Percentiles rank a stretch among this genome's conserved stretches.
Conservation (phyloP, 1,140 invertebrate genomes). For the Zophobas atratus region DNA sequence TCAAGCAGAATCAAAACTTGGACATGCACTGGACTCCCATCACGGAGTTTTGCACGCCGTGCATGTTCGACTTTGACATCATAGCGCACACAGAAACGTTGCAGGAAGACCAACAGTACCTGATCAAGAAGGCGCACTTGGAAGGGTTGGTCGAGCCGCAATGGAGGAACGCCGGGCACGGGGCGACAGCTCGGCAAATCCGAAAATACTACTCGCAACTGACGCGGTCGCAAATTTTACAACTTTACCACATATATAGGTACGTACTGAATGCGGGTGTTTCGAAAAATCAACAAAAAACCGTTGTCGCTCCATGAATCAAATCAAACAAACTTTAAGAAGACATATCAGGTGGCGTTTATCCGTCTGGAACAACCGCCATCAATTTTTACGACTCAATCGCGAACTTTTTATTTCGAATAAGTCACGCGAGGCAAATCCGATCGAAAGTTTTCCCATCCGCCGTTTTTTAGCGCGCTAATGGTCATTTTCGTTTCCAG, state of each 20-base stretch:
- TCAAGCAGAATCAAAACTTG: constrained; percentile 74
- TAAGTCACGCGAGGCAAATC: too few relatives aligned
- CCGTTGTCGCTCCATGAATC: too few relatives aligned
- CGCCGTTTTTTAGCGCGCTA: constrained; percentile 1
- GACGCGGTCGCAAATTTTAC: constrained; percentile 80
- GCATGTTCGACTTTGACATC: constrained; percentile 89
- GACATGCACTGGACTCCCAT: constrained; percentile 96
- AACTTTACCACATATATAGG: constrained; percentile 87
- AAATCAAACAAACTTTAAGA: too few relatives aligned
- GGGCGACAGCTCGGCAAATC: constrained; percentile 78
- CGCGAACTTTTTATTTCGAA: too few relatives aligned
- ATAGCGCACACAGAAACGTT: constrained; percentile 93
- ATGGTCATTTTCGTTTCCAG: constrained; percentile 69
- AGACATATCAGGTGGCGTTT: too few relatives aligned
- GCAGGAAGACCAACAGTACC: constrained; percentile 87
- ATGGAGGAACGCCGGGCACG: constrained; percentile 86
- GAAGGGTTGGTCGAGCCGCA: constrained; percentile 83
- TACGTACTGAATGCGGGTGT: constrained; percentile 60
- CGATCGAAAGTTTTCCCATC: too few relatives aligned
- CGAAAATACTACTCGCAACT: constrained; percentile 84
- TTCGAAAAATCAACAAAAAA: too few relatives aligned
- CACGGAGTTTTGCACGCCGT: constrained; percentile 90
- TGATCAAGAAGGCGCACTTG: constrained; percentile 84
- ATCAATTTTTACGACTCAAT: too few relatives aligned
- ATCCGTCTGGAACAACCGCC: too few relatives aligned